Percentiles rank a stretch among this genome's conserved stretches.
phyloP scores from a whole-genome alignment of 2,797 vertebrate species.

The Takifugu ocellatus region DNA sequence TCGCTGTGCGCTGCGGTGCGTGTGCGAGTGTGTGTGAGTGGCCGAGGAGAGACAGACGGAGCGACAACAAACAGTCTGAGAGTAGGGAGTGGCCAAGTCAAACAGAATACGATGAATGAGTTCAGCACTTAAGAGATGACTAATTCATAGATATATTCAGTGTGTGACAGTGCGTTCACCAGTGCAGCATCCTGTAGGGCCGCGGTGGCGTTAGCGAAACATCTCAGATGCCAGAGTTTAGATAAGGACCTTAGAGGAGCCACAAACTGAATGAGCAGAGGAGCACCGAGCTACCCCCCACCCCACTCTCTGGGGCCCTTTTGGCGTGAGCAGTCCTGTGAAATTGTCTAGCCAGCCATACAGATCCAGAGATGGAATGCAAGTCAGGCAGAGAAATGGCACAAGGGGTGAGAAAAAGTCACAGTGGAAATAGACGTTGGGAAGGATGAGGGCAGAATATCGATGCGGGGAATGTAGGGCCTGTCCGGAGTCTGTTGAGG shows the following conservation, averaged over 20 bases:
- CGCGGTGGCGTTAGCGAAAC: constrained; percentile 40
- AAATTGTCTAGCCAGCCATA: constrained; percentile 68
- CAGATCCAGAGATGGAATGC: constrained; percentile 57
- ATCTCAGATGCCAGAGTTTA: constrained; percentile 52
- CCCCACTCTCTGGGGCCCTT: constrained; percentile 61
- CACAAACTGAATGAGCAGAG: constrained; percentile 39
- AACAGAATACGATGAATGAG: constrained; percentile 70
- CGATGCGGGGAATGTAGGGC: constrained; percentile 42
- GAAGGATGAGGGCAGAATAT: constrained; percentile 57
- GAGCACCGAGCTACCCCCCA: constrained; percentile 47
- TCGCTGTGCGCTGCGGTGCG: constrained; percentile 24
- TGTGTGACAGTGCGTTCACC: constrained; percentile 56
- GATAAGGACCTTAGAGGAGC: constrained; percentile 59
- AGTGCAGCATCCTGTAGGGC: constrained; percentile 44
- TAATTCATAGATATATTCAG: constrained; percentile 72
- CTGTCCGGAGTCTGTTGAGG: constrained; percentile 54
- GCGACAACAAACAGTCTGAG: constrained; percentile 59
- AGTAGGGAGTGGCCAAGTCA: constrained; percentile 65
- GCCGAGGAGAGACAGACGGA: constrained; percentile 24
- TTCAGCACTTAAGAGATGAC: constrained; percentile 60
- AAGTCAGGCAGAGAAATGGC: constrained; percentile 65
- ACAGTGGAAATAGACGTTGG: constrained; percentile 49
- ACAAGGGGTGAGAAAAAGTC: constrained; percentile 59
- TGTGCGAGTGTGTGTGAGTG: constrained; percentile 14
- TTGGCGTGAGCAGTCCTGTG: constrained; percentile 64